Evolutionary conservation across 2,888 invertebrate genomes (phyloP).

Genomic region (Hydrotaea cyrtoneurina): DNA sequence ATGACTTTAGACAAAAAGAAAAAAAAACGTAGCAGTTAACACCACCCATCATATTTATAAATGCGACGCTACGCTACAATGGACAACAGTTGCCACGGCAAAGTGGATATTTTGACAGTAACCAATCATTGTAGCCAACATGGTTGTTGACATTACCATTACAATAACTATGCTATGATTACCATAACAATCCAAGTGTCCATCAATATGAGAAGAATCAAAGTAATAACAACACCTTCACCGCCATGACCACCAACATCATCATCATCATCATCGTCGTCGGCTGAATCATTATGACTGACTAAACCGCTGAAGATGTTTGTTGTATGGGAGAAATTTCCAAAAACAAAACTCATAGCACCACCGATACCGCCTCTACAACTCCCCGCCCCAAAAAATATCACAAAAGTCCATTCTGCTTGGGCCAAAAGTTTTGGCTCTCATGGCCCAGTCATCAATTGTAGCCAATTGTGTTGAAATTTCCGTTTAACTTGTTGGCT

Average conservation of each 20-base stretch:
- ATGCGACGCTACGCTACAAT: neutral
- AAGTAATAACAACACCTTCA: neutral
- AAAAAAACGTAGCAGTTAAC: neutral
- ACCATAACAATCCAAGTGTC: neutral
- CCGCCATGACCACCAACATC: neutral
- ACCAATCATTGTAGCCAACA: neutral
- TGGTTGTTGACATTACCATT: neutral
- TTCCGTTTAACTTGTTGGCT: neutral
- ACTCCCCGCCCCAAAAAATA: neutral
- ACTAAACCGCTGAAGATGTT: neutral
- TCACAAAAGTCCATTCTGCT: neutral
- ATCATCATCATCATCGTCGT: neutral
- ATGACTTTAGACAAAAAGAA: neutral
- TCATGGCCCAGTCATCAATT: neutral
- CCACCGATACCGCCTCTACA: neutral
- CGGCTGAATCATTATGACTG: neutral
- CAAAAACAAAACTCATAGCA: too few species aligned
- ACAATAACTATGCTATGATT: neutral
- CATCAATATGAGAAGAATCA: neutral
- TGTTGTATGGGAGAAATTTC: neutral
- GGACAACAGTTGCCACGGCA: neutral
- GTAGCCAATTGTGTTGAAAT: conserved; percentile 6
- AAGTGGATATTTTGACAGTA: neutral
- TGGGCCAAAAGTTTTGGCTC: neutral
- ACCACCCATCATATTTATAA: neutral